Conservation (phyloP, 2,113 vertebrate genomes). For the Petrocephalus zakoni region DNA sequence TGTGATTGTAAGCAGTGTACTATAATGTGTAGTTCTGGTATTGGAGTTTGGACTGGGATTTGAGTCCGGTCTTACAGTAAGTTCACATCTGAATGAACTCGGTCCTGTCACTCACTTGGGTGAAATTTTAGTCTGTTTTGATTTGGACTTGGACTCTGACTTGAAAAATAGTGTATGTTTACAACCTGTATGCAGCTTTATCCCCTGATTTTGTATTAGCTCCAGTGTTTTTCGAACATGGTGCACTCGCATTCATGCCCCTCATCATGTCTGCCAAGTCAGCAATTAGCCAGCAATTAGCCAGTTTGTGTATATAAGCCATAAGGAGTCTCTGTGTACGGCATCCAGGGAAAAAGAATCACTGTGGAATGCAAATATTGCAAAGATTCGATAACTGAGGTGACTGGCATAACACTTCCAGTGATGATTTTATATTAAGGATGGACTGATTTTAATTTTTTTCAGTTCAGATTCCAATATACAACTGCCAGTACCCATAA, state of each 20-base stretch:
- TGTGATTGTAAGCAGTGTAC: neutral
- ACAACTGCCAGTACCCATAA: too few relatives aligned
- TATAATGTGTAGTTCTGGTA: neutral
- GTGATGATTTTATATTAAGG: too few relatives aligned
- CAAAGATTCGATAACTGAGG: too few relatives aligned
- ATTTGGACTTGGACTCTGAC: neutral
- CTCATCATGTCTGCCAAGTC: neutral
- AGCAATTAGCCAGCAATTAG: neutral
- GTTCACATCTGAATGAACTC: neutral
- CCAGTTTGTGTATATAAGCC: neutral
- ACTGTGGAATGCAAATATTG: too few relatives aligned
- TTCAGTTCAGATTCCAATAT: too few relatives aligned
- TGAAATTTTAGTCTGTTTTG: neutral
- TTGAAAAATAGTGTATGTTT: neutral
- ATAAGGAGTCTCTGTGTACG: neutral
- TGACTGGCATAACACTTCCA: too few relatives aligned
- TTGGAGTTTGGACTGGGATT: neutral
- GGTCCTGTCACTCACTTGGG: neutral
- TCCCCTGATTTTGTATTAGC: neutral
- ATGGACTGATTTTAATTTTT: too few relatives aligned
- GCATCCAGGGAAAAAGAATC: neutral
- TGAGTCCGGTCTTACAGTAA: neutral
- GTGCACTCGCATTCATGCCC: neutral
- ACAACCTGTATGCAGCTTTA: neutral
- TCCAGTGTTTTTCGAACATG: neutral